A percentile compares a stretch with the other conserved stretches of the same genome.
Conservation (phyloP, 2,797 vertebrate species). For the Nyctibius grandis region DNA sequence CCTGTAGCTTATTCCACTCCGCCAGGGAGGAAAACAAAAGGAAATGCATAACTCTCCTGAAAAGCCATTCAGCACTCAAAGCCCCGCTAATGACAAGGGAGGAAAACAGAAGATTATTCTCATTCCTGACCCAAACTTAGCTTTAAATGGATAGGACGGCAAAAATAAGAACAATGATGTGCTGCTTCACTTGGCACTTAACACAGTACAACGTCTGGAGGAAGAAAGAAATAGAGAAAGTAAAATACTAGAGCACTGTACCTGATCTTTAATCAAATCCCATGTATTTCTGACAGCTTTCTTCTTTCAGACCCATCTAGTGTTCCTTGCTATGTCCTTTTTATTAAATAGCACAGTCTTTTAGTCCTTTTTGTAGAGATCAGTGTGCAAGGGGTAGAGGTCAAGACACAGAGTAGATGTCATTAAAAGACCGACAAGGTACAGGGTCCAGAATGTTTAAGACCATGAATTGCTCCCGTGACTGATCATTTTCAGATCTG, state of each 20-base stretch:
- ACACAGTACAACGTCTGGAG: background rate
- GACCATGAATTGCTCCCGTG: background rate
- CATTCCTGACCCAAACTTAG: background rate
- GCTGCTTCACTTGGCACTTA: background rate
- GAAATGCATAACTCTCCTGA: background rate
- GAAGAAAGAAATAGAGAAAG: background rate
- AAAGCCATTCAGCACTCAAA: background rate
- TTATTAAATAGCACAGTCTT: background rate
- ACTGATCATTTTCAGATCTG: background rate
- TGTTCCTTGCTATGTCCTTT: background rate
- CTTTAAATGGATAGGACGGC: background rate
- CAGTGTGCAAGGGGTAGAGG: background rate
- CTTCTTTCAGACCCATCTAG: background rate
- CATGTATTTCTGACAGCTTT: background rate
- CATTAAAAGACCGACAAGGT: background rate
- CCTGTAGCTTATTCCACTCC: background rate
- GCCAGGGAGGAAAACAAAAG: background rate
- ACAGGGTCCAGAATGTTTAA: background rate
- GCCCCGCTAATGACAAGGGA: background rate
- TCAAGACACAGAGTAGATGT: background rate
- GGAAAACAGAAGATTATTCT: constrained; percentile 12
- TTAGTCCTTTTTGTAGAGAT: background rate
- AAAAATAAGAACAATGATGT: background rate
- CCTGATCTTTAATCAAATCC: background rate
- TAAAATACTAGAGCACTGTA: background rate